Conservation (phyloP, 2,888 invertebrate genomes). For the Eurytoma californica region DNA sequence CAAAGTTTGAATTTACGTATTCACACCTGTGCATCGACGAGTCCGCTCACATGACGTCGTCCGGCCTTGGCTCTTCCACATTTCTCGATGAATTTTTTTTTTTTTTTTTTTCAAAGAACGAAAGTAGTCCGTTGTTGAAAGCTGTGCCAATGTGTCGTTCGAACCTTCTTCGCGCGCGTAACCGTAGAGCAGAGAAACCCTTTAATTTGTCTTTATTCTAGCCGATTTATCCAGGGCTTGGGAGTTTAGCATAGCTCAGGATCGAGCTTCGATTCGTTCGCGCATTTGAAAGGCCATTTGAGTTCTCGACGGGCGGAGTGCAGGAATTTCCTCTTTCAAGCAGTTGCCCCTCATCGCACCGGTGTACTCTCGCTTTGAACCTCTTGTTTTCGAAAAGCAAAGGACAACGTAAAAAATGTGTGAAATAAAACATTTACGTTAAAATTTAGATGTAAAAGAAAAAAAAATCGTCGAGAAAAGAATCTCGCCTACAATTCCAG, state of each 20-base stretch:
- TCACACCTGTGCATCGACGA: slow-evolving; percentile 41
- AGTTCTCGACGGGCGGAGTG: slow-evolving; percentile 15
- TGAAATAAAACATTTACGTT: not conserved
- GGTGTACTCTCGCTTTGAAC: slow-evolving; percentile 19
- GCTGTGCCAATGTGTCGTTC: slow-evolving; percentile 50
- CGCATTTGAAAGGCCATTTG: slow-evolving; percentile 2
- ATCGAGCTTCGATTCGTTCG: slow-evolving; percentile 26
- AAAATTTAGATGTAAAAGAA: not conserved
- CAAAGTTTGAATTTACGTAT: slow-evolving; percentile 6
- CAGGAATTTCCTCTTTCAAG: slow-evolving; percentile 18
- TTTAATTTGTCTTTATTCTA: slow-evolving; percentile 41
- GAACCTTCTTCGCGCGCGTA: slow-evolving; percentile 47
- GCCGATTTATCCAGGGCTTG: slow-evolving; percentile 18
- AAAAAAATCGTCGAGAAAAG: not conserved
- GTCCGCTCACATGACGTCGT: slow-evolving; percentile 33
- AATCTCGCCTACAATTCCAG: not conserved
- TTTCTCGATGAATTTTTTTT: slow-evolving; percentile 37
- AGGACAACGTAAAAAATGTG: not conserved
- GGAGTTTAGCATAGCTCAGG: not conserved
- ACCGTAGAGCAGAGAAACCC: slow-evolving; percentile 50
- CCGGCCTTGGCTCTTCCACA: slow-evolving; percentile 49
- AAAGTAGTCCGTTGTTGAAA: slow-evolving; percentile 40
- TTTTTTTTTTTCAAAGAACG: slow-evolving; percentile 7
- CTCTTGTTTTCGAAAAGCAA: slow-evolving; percentile 7
- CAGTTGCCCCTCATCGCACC: slow-evolving; percentile 11